Conservation (phyloP, 2,113 vertebrate genomes). For the Phoxinus phoxinus region DNA sequence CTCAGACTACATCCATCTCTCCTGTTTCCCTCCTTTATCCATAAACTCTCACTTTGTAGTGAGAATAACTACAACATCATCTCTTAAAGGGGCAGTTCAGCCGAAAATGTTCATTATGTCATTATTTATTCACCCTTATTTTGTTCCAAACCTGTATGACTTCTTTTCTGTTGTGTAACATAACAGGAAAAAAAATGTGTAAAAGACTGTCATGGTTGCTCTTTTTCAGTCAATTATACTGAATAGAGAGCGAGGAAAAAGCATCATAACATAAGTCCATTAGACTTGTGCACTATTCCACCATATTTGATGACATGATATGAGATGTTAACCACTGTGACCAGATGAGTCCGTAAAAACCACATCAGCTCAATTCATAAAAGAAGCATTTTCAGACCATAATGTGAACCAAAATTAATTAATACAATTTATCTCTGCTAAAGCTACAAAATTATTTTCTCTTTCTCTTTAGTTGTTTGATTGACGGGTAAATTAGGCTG, state of each 20-base stretch:
- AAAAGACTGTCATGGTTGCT: neutral
- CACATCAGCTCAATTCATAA: neutral
- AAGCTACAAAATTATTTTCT: no score
- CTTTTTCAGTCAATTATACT: neutral
- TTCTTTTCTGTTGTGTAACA: neutral
- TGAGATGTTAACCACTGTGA: no score
- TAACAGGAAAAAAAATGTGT: neutral
- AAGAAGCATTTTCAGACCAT: neutral
- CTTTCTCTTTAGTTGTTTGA: no score
- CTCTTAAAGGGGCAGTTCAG: conserved; percentile 3
- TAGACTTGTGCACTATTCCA: neutral
- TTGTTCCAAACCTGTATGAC: neutral
- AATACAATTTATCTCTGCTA: no score
- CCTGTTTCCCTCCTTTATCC: neutral
- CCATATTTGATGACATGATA: no score
- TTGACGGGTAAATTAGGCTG: no score
- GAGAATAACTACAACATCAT: neutral
- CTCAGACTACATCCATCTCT: neutral
- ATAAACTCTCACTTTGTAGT: neutral
- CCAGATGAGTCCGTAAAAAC: no score
- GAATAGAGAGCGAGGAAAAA: neutral
- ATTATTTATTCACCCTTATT: neutral
- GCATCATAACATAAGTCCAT: neutral
- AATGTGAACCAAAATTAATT: neutral
- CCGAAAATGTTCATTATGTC: neutral